Evolutionary conservation across 1,140 invertebrate genomes (phyloP).

Genomic region (Drosophila murphyi): DNA sequence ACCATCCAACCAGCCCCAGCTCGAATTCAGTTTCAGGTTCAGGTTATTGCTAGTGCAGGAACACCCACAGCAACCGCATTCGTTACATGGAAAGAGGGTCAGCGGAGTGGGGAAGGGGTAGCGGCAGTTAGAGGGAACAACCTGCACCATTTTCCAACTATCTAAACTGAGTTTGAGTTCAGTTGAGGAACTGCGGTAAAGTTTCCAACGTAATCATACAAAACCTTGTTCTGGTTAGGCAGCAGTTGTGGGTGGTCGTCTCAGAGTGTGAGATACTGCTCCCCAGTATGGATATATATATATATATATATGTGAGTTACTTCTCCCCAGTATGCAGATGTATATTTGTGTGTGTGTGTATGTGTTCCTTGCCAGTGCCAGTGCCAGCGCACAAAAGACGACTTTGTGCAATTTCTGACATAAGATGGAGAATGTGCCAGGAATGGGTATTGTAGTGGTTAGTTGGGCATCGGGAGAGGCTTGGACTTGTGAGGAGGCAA

Average conservation of each 20-base stretch:
- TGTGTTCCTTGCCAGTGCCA: constrained; percentile 28
- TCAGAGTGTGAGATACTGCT: constrained; percentile 10
- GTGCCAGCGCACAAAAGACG: constrained; percentile 67
- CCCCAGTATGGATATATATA: constrained; percentile 27
- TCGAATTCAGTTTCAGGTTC: constrained; percentile 18
- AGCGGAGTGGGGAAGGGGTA: background rate
- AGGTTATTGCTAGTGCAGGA: constrained; percentile 55
- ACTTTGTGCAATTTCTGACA: constrained; percentile 73
- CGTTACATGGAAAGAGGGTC: constrained; percentile 50
- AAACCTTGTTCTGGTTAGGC: constrained; percentile 70
- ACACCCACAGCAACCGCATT: constrained; percentile 79
- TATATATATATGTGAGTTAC: constrained; percentile 10
- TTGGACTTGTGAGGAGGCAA: background rate
- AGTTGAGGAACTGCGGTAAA: constrained; percentile 81
- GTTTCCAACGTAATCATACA: constrained; percentile 81
- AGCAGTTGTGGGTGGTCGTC: constrained; percentile 38
- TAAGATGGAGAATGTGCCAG: constrained; percentile 68
- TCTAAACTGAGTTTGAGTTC: constrained; percentile 76
- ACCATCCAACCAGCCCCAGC: background rate
- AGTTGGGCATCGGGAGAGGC: background rate
- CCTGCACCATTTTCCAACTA: constrained; percentile 73
- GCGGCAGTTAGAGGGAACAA: constrained; percentile 4
- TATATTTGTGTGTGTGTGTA: constrained; percentile 25
- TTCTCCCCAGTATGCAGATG: constrained; percentile 16
- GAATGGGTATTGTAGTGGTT: constrained; percentile 34